A percentile compares a stretch with the other conserved stretches of the same genome.
Conservation (phyloP, 2,888 invertebrate species). For the Andrena camellia region DNA sequence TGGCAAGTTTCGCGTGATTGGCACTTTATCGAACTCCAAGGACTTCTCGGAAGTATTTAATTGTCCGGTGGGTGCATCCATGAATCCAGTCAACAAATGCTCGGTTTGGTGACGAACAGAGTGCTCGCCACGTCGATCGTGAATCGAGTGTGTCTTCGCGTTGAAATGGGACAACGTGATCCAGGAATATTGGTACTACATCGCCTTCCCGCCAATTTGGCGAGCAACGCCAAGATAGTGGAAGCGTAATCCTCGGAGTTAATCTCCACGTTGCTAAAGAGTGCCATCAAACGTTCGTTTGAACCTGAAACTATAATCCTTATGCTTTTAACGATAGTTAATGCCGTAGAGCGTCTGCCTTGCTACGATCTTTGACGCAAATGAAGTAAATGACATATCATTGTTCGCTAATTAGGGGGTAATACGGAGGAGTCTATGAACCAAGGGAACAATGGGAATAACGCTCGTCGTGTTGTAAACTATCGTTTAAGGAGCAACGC, state of each 20-base stretch:
- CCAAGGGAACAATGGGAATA: slow-evolving; percentile 4
- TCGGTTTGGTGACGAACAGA: slow-evolving; percentile 87
- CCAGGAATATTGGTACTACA: slow-evolving; percentile 3
- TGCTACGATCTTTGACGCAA: slow-evolving; percentile 16
- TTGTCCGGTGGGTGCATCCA: slow-evolving; percentile 90
- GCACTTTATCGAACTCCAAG: slow-evolving; percentile 91
- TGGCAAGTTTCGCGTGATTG: slow-evolving; percentile 92
- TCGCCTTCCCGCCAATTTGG: neutral
- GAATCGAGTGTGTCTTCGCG: slow-evolving; percentile 14
- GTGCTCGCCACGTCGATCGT: slow-evolving; percentile 15
- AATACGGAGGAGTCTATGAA: neutral
- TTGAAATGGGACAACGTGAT: slow-evolving; percentile 1
- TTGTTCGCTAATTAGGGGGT: neutral
- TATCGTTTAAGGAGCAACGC: slow-evolving; percentile 9
- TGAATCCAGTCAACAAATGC: slow-evolving; percentile 93
- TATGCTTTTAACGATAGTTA: slow-evolving; percentile 40
- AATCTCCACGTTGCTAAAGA: neutral
- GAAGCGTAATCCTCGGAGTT: slow-evolving; percentile 13
- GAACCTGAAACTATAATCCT: slow-evolving; percentile 17
- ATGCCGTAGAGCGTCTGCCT: slow-evolving; percentile 38
- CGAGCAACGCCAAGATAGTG: neutral
- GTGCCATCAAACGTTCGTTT: slow-evolving; percentile 10
- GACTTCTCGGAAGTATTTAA: slow-evolving; percentile 91
- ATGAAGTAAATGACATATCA: slow-evolving; percentile 3
- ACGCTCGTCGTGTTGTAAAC: slow-evolving; percentile 5